Evolutionary conservation across 2,797 vertebrate genomes (phyloP).

Genomic region (Molossus molossus): DNA sequence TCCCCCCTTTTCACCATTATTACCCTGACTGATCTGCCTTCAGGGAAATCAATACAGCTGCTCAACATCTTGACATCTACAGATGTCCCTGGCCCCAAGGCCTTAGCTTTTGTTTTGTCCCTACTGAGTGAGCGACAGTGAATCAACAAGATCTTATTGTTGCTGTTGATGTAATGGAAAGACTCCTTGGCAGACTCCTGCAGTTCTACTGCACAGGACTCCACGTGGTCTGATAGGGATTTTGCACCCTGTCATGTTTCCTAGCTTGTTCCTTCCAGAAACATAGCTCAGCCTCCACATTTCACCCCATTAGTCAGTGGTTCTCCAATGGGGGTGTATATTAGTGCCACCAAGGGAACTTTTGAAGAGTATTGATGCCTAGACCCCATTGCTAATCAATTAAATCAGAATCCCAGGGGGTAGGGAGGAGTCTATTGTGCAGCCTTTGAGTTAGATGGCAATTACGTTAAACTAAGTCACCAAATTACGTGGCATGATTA

Average conservation of each 20-base stretch:
- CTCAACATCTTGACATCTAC: neutral
- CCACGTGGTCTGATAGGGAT: neutral
- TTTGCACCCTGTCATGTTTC: neutral
- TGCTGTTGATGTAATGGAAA: neutral
- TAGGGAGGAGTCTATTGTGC: neutral
- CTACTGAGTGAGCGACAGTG: neutral
- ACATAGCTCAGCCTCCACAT: neutral
- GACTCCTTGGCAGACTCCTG: neutral
- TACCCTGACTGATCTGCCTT: neutral
- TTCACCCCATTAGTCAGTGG: neutral
- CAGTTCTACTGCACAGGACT: neutral
- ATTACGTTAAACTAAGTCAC: neutral
- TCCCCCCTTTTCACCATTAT: neutral
- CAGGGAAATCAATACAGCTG: neutral
- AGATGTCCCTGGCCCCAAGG: neutral
- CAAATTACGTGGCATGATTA: neutral
- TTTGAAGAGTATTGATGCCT: neutral
- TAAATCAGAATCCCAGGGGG: neutral
- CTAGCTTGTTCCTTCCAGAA: neutral
- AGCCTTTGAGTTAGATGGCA: neutral
- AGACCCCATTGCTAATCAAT: neutral
- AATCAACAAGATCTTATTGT: neutral
- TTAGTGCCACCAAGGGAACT: neutral
- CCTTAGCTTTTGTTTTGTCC: constrained; percentile 6
- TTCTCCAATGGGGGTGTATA: neutral